Evolutionary conservation across 2,797 vertebrate genomes (phyloP).

Genomic region (Sciaenops ocellatus): DNA sequence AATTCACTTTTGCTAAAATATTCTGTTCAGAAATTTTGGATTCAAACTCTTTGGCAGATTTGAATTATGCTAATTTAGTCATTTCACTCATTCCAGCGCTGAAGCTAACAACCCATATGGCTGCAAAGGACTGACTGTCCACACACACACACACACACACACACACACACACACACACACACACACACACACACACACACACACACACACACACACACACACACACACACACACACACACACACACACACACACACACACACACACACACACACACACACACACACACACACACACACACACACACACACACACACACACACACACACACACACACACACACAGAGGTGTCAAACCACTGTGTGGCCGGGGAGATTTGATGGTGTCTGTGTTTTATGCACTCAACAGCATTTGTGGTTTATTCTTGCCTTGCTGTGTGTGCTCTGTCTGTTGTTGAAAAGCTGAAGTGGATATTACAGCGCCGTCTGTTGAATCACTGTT

Average conservation of each 20-base stretch:
- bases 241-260: neutral
- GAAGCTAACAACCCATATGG: neutral
- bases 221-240: neutral
- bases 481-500: conserved; percentile 33
- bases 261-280: neutral
- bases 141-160: neutral
- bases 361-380: neutral
- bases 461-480: conserved; percentile 41
- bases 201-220: neutral
- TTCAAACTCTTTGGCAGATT: neutral
- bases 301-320: neutral
- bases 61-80: neutral
- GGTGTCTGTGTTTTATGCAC: neutral
- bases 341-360: neutral
- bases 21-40: neutral
- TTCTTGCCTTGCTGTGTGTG: conserved; percentile 5
- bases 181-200: neutral
- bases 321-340: neutral
- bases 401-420: conserved; percentile 17
- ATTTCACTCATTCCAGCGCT: neutral
- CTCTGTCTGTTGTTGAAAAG: conserved; percentile 15
- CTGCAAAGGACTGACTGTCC: neutral
- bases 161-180: neutral
- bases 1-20: neutral
- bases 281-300: neutral